Base-by-base conservation (phyloP, 2,113 vertebrate genomes). In the Puntigrus tetrazona region DNA sequence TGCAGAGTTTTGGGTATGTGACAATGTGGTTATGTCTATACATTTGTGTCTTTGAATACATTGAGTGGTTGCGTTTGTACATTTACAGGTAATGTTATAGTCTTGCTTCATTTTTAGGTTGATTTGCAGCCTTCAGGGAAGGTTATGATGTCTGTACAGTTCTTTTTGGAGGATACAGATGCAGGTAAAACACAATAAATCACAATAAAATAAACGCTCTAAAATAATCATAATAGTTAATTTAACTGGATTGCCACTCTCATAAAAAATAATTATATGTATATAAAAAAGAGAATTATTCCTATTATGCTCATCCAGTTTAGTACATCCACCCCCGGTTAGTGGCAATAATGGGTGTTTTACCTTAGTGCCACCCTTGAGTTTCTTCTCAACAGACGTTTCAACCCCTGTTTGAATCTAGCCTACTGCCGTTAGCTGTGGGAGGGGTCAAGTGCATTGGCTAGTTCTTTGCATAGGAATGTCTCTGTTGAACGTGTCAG, bases 1-100 rank as follows among this genome's bases (percentile, higher is more conserved):
- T 52, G 88, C 95, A 1, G 97, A 99, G 86, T 98, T 99, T 94
- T 99, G 98, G 98, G 93, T 99, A 77, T 81, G 84, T 63, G 27
- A 25, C 2, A 65, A n/a, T 45, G 11, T 63, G 29, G 31, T 50
- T 20, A 11, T 80, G 29, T 57, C 18, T 76, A 38, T 70, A 13
- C 5, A 27, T 38, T 50, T 67, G 4, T 52, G 29, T n/a, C n/a
- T n/a, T n/a, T n/a, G n/a, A n/a, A n/a, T n/a, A n/a, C n/a, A n/a
- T n/a, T 67, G 11, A 50, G 8, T 65, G 63, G 22, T 3, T 38
- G 25, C 81, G 27, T 67, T 77, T 22, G 59, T 14, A 83, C 9
- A 57, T 7, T 69, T 22, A 5, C 18, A 11, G 65, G 8, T 38
- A 10, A 18, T 83, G n/a, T 80, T 55, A 29, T 55, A 31, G 4